phyloP scores from a whole-genome alignment of 2,797 vertebrate genomes.

The Anabas testudineus region DNA sequence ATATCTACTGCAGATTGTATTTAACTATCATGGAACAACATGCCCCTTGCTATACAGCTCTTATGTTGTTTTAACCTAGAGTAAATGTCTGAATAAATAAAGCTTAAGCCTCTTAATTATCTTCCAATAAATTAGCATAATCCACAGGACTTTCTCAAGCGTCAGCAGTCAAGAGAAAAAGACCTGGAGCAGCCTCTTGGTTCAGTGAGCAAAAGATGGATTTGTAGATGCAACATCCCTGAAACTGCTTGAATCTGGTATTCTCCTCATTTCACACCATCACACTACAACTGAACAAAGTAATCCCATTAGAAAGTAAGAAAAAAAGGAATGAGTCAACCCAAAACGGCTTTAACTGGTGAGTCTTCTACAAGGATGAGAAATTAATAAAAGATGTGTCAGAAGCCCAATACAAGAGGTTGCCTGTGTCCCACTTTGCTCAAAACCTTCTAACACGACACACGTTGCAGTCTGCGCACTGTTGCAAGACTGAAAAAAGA shows the following conservation, averaged over 20 bases:
- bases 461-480: no score
- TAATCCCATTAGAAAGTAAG: constrained; percentile 18
- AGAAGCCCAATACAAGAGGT: constrained; percentile 45
- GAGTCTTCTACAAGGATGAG: constrained; percentile 42
- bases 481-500: no score
- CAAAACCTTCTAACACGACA: constrained; percentile 16
- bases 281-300: constrained; percentile 13
- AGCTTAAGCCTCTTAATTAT: constrained; percentile 25
- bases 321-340: constrained; percentile 17
- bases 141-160: constrained; percentile 21
- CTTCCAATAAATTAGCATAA: constrained; percentile 28
- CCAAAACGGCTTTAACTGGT: constrained; percentile 28
- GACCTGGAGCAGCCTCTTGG: constrained; percentile 29
- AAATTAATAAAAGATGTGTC: constrained; percentile 59
- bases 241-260: constrained; percentile 8
- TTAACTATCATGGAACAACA: neutral
- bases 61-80: neutral
- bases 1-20: neutral
- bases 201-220: constrained; percentile 38
- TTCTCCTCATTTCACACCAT: constrained; percentile 33
- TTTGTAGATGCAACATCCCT: constrained; percentile 5
- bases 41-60: neutral
- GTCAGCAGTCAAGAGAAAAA: constrained; percentile 10
- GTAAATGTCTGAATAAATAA: neutral
- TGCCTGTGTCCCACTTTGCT: constrained; percentile 25